Conservation (phyloP, 2,888 invertebrate genomes). For the Xestia xanthographa region DNA sequence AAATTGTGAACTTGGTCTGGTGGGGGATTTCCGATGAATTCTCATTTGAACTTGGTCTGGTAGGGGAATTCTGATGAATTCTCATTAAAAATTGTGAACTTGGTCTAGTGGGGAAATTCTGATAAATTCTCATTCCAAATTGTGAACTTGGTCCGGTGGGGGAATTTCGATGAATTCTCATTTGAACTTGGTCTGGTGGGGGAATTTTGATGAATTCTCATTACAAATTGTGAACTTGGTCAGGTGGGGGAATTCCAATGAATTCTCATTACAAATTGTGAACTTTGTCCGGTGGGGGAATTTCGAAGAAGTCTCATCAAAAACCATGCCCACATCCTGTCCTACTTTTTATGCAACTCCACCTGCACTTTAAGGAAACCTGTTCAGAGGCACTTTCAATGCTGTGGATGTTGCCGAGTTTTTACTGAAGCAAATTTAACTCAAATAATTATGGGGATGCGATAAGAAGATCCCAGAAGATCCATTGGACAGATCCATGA, state of each 20-base stretch:
- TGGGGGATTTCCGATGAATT: not conserved
- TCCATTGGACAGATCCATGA: no score
- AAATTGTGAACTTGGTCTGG: not conserved
- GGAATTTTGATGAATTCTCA: not conserved
- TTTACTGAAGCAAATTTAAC: not conserved
- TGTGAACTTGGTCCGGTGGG: not conserved
- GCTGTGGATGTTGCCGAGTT: not conserved
- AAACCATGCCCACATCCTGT: not conserved
- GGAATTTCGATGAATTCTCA: not conserved
- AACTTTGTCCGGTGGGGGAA: not conserved
- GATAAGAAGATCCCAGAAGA: no score
- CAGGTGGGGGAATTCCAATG: no score
- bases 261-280: no score
- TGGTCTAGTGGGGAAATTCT: no score
- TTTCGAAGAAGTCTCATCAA: not conserved
- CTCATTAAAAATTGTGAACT: not conserved
- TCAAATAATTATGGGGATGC: not conserved
- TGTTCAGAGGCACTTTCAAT: not conserved
- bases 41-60: no score
- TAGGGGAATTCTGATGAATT: no score
- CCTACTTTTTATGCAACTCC: not conserved
- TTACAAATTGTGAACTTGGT: not conserved
- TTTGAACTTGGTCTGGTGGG: not conserved
- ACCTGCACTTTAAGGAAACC: not conserved
- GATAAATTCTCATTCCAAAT: no score